Base-by-base conservation (phyloP, 2,113 vertebrate genomes). In the Garra rufa region DNA sequence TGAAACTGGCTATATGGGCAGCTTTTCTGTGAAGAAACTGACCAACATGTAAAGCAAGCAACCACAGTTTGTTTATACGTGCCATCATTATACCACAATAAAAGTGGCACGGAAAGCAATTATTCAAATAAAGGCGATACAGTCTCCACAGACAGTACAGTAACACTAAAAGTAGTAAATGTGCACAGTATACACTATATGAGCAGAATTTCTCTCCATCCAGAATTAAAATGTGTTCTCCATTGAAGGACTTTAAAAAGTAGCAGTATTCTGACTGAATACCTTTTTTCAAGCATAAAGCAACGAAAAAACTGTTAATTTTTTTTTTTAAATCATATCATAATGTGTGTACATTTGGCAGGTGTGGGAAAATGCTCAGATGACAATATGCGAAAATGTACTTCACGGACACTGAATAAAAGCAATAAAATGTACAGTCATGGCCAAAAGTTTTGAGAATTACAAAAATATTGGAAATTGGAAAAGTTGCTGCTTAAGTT, bases 41-140 rank as follows among this genome's bases (percentile, higher is more conserved):
- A 41, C 34, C 34, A 38, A 41, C 9, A 71, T 71, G 69, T 71
- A 71, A 71, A 71, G 38, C 69, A 71, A 71, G 41, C 41, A 24
- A 44, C 41, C 41, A 38, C 30, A 44, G 69, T 73, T 73, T 73
- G 69, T 73, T 44, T 24, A 73, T 46, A 15, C 3, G 3, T 73
- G n/a, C 70, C n/a, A 46, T 46, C 10, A 15, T 10, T 43, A 10
- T 44, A 46, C 70, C 70, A 73, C 10, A 73, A 46, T 15, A 46
- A 73, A 43, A 14, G 69, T 41, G 38, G 67, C 21, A n/a, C 38
- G 21, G 38, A 71, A 70, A 70, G 21, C 67, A 70, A 43, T 21
- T 38, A 67, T 71, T 43, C 38, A 43, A 71, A 24, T 43, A 70
- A 41, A 70, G 4, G 15, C 9, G 19, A 41, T 9, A 30, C 19